These are phyloP conservation scores for Phortica okadai DNA, from an alignment of 2,888 invertebrate genomes.

Conservation along the genomic window DNA sequence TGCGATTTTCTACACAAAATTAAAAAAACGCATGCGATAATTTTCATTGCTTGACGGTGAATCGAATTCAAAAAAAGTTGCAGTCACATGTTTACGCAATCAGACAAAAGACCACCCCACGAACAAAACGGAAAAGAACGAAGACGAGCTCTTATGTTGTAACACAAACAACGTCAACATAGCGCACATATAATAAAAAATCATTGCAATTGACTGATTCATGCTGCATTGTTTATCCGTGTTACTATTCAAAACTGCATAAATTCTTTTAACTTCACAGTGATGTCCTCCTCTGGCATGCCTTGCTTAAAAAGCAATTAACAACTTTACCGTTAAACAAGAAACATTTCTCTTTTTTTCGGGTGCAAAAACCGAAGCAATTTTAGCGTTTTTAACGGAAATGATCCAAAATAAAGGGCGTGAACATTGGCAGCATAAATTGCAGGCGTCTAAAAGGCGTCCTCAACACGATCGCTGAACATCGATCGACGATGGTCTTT, in stretches of 20 bases:
- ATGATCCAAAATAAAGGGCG: slow-evolving; percentile 49
- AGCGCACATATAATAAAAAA: no score
- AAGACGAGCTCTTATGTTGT: no score
- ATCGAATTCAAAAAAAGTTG: no score
- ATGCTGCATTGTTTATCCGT: background rate
- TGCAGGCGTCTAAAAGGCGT: slow-evolving; percentile 51
- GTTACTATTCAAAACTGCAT: background rate
- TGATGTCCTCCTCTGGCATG: background rate
- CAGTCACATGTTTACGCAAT: no score
- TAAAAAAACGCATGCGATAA: no score
- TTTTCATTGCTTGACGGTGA: no score
- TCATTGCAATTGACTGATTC: no score
- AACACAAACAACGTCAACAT: no score
- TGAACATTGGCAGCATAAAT: slow-evolving; percentile 69
- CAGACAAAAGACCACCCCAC: no score
- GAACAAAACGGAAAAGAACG: no score
- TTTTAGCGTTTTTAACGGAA: slow-evolving; percentile 48
- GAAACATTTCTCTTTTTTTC: background rate
- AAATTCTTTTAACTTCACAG: background rate
- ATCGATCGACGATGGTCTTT: no score
- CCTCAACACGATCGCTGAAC: background rate
- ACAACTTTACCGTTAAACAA: background rate
- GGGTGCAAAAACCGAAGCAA: slow-evolving; percentile 23
- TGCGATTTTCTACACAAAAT: no score
- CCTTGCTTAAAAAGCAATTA: slow-evolving; percentile 16